A percentile compares a stretch with the other conserved stretches of the same genome.
These are phyloP conservation scores for Lagria hirta DNA, from an alignment of 2,888 invertebrate species.

Conservation along the genomic window DNA sequence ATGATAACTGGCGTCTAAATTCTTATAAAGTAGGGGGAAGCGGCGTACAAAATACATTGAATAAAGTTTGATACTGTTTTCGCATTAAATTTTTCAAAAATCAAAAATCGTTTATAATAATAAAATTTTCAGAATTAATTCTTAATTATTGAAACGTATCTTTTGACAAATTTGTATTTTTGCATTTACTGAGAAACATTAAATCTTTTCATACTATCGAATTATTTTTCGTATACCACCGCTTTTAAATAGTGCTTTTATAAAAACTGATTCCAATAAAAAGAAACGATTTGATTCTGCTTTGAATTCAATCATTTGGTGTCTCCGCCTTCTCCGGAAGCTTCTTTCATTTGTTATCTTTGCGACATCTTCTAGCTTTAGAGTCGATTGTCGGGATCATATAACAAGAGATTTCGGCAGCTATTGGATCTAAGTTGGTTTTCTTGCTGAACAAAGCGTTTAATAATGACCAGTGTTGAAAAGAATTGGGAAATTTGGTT, in stretches of 20 bases:
- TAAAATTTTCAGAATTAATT: no score
- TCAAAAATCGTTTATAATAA: no score
- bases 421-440: constrained; percentile 46
- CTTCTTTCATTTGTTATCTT: constrained; percentile 49
- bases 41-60: no score
- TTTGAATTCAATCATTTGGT: constrained; percentile 48
- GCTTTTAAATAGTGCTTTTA: constrained; percentile 24
- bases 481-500: constrained; percentile 42
- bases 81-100: no score
- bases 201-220: no score
- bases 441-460: constrained; percentile 55
- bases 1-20: constrained; percentile 30
- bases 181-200: no score
- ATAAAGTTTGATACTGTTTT: no score
- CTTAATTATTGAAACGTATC: no score
- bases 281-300: constrained; percentile 40
- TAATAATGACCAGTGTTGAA: constrained; percentile 51
- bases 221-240: constrained; percentile 2
- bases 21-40: constrained; percentile 18
- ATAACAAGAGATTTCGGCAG: constrained; percentile 51
- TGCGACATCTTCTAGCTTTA: constrained; percentile 45
- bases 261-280: constrained; percentile 29
- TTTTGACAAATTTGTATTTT: no score
- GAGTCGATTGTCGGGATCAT: constrained; percentile 47
- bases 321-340: constrained; percentile 45